Evolutionary conservation across 2,888 invertebrate species (phyloP).

Genomic region (Leucania comma): DNA sequence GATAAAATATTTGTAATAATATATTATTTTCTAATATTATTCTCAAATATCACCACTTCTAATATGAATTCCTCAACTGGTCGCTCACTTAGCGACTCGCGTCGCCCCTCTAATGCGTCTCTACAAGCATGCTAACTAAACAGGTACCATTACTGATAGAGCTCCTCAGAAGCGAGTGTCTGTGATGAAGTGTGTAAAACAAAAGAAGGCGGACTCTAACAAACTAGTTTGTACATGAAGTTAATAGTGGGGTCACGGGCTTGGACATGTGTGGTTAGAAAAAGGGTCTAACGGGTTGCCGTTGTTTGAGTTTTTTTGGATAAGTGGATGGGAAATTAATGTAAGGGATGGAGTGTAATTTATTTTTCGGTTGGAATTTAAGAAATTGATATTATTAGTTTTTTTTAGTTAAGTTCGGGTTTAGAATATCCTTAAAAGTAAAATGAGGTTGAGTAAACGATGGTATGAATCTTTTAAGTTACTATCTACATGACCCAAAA

Average conservation of each 20-base stretch:
- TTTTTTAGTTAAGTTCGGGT: too few relatives aligned
- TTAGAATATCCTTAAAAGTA: too few relatives aligned
- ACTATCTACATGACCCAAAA: too few relatives aligned
- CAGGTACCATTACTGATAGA: constrained; percentile 35
- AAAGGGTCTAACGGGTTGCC: background rate
- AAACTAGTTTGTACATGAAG: constrained; percentile 44
- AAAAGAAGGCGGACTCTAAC: constrained; percentile 48
- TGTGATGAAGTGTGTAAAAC: constrained; percentile 48
- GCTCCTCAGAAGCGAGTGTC: constrained; percentile 21
- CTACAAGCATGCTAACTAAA: constrained; percentile 36
- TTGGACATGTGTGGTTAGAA: background rate
- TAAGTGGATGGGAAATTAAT: constrained; percentile 14
- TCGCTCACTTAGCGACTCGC: constrained; percentile 10
- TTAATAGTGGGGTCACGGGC: constrained; percentile 39
- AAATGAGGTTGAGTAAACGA: too few relatives aligned
- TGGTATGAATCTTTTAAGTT: too few relatives aligned
- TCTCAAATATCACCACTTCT: background rate
- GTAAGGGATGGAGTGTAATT: constrained; percentile 3
- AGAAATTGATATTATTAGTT: too few relatives aligned
- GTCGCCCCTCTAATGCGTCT: constrained; percentile 7
- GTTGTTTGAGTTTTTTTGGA: background rate
- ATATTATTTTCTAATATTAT: too few relatives aligned
- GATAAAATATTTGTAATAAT: too few relatives aligned
- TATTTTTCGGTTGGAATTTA: background rate
- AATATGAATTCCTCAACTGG: background rate